Evolutionary conservation across 1,140 invertebrate genomes (phyloP).

Genomic region (Caerostris extrusa): DNA sequence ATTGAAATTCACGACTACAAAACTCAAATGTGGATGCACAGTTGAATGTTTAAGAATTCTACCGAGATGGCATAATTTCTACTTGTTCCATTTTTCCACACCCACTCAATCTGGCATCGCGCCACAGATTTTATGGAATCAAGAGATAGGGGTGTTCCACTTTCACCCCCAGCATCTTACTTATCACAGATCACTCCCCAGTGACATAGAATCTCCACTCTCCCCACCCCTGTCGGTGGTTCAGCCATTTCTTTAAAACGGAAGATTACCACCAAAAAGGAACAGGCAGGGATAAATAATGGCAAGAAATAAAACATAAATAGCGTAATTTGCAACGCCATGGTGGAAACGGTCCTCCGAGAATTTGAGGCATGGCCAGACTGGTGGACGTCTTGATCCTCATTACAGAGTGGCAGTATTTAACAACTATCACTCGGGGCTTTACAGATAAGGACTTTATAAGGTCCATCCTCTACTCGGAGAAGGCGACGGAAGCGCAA

Average conservation of each 20-base stretch:
- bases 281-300: conserved; percentile 29
- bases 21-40: no score
- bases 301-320: conserved; percentile 33
- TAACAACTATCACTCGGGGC: not conserved
- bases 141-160: not conserved
- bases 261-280: not conserved
- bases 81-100: conserved; percentile 58
- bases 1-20: no score
- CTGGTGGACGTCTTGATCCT: conserved; percentile 13
- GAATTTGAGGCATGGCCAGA: not conserved
- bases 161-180: conserved; percentile 8
- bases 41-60: not conserved
- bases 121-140: conserved; percentile 58
- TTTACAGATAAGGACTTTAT: not conserved
- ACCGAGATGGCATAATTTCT: not conserved
- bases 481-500: not conserved
- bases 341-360: not conserved
- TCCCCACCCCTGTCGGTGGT: not conserved
- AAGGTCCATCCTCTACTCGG: not conserved
- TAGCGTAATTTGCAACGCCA: conserved; percentile 54
- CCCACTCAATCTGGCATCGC: conserved; percentile 10
- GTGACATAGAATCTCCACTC: not conserved
- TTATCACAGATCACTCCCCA: conserved; percentile 62
- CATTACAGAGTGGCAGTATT: conserved; percentile 32
- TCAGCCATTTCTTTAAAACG: conserved; percentile 64